Evolutionary conservation across 1,140 invertebrate species (phyloP).

Genomic region (Bombus pascuorum): DNA sequence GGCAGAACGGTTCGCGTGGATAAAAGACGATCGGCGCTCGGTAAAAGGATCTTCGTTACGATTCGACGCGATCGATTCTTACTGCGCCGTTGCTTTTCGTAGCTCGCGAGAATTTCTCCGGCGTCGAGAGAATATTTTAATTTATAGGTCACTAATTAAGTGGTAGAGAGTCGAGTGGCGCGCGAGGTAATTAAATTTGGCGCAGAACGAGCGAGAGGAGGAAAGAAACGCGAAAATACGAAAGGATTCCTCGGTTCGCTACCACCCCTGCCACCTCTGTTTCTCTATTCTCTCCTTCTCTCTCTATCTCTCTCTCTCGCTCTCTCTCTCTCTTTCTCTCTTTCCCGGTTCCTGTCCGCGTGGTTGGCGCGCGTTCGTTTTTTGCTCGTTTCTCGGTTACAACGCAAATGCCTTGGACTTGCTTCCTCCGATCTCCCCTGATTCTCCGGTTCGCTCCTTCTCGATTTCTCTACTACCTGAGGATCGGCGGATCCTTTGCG

Average conservation of each 20-base stretch:
- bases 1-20: no score
- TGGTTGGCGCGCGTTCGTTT: constrained; percentile 34
- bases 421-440: constrained; percentile 18
- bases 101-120: neutral
- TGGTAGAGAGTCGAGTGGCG: constrained; percentile 14
- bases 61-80: neutral
- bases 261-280: constrained; percentile 4
- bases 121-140: constrained; percentile 11
- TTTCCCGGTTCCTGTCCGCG: constrained; percentile 10
- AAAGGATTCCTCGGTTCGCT: constrained; percentile 7
- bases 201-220: neutral
- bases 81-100: neutral
- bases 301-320: neutral
- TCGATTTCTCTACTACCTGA: constrained; percentile 54
- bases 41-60: no score
- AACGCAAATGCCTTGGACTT: constrained; percentile 40
- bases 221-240: constrained; percentile 43
- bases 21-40: no score
- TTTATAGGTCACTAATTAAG: constrained; percentile 45
- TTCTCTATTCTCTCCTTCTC: neutral
- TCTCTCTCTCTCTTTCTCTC: neutral
- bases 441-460: constrained; percentile 36
- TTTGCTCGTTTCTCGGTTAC: constrained; percentile 58
- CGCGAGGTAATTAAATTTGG: constrained; percentile 49
- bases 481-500: constrained; percentile 66